These are phyloP conservation scores for Schizothorax lantsangensis DNA, from an alignment of 2,797 vertebrate species.

Conservation along the genomic window DNA sequence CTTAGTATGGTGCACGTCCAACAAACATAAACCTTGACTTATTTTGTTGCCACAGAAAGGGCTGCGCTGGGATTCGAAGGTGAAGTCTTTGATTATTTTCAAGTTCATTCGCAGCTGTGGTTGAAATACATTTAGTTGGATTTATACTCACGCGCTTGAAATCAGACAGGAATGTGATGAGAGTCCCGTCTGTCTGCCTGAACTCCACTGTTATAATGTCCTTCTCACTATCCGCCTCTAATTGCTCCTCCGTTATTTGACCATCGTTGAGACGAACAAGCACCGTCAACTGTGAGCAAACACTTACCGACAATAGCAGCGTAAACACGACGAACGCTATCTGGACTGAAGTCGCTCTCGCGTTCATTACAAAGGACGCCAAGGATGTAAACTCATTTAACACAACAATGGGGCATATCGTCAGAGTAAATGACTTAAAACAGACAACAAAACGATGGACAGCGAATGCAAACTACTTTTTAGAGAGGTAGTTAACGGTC, in stretches of 20 bases:
- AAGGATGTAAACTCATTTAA: slow-evolving; percentile 26
- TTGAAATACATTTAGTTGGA: too few relatives aligned
- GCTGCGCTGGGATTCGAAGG: neutral
- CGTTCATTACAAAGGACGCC: slow-evolving; percentile 58
- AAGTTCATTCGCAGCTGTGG: neutral
- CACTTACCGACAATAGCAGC: slow-evolving; percentile 25
- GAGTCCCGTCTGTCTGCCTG: slow-evolving; percentile 79
- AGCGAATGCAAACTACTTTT: neutral
- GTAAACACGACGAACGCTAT: slow-evolving; percentile 17
- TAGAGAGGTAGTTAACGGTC: neutral
- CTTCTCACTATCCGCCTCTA: slow-evolving; percentile 82
- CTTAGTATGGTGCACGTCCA: neutral
- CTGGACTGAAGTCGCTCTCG: slow-evolving; percentile 30
- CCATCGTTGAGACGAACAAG: slow-evolving; percentile 81
- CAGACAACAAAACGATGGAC: neutral
- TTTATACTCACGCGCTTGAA: slow-evolving; percentile 80
- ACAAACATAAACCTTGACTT: neutral
- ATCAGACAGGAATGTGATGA: slow-evolving; percentile 82
- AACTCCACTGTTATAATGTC: slow-evolving; percentile 84
- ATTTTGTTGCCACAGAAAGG: neutral
- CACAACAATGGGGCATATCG: slow-evolving; percentile 55
- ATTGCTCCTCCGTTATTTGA: slow-evolving; percentile 81
- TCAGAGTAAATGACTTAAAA: neutral
- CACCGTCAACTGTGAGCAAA: slow-evolving; percentile 78
- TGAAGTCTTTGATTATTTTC: neutral